Percentiles rank a stretch among this genome's conserved stretches.
Evolutionary conservation across 2,797 vertebrate species (phyloP).

Genomic region (Arremon brunneinucha): DNA sequence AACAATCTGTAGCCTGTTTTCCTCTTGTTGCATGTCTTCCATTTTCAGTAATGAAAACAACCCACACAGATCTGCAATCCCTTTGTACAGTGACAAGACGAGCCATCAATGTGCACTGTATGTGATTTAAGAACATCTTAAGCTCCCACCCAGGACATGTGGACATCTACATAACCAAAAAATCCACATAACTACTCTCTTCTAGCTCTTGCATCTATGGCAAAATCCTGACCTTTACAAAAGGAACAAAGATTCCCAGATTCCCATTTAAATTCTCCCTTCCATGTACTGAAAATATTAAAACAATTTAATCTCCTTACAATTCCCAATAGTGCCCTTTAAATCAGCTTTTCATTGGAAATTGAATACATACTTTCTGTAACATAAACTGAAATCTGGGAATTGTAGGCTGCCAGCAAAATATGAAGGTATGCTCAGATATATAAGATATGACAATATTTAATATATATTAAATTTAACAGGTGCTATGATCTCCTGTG

Average conservation of each 20-base stretch:
- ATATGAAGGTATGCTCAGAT: slow-evolving; percentile 41
- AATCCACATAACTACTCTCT: neutral
- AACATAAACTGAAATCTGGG: slow-evolving; percentile 59
- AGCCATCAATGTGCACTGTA: neutral
- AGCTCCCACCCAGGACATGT: neutral
- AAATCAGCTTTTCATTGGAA: slow-evolving; percentile 40
- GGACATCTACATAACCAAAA: neutral
- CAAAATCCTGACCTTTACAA: neutral
- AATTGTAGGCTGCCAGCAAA: slow-evolving; percentile 57
- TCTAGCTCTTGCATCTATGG: neutral
- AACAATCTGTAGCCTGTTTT: neutral
- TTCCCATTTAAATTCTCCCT: neutral
- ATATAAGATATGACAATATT: slow-evolving; percentile 49
- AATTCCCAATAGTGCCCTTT: slow-evolving; percentile 20
- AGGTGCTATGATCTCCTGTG: slow-evolving; percentile 29
- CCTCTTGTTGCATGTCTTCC: neutral
- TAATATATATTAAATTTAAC: slow-evolving; percentile 59
- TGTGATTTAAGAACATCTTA: neutral
- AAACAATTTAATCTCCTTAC: slow-evolving; percentile 43
- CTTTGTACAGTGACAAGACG: neutral
- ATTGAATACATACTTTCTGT: slow-evolving; percentile 39
- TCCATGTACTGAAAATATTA: slow-evolving; percentile 13
- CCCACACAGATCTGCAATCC: neutral
- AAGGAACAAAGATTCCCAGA: neutral
- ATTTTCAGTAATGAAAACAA: neutral